A percentile compares a stretch with the other conserved stretches of the same genome.
Conservation (phyloP, 2,113 vertebrate genomes). For the Gavia stellata region DNA sequence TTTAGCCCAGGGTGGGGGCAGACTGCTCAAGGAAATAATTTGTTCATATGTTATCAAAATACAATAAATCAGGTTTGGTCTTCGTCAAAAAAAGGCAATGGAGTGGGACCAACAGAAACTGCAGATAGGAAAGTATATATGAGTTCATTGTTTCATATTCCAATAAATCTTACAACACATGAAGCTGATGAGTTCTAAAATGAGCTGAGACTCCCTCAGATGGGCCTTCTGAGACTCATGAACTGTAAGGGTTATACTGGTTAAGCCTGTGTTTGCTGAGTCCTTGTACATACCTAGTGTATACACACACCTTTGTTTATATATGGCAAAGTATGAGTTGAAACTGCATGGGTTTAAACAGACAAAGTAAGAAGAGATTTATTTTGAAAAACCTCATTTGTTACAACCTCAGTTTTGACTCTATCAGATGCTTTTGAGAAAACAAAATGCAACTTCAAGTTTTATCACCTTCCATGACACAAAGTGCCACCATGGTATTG, state of each 20-base stretch:
- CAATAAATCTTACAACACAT: conserved; percentile 65
- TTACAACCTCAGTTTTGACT: neutral
- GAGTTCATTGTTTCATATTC: conserved; percentile 70
- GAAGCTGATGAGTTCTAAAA: conserved; percentile 67
- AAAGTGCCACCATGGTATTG: neutral
- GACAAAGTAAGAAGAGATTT: neutral
- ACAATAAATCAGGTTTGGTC: conserved; percentile 66
- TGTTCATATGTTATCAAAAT: conserved; percentile 76
- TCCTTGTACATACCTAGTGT: neutral
- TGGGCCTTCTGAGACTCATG: conserved; percentile 39
- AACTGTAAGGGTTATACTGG: conserved; percentile 26
- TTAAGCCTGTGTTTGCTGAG: conserved; percentile 40
- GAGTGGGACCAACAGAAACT: conserved; percentile 46
- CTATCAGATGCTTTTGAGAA: neutral
- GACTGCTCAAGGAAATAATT: conserved; percentile 67
- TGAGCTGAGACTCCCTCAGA: conserved; percentile 60
- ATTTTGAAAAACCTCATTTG: neutral
- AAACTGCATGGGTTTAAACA: neutral
- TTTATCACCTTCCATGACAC: neutral
- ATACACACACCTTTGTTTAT: neutral
- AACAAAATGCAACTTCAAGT: neutral
- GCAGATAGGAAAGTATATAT: conserved; percentile 53
- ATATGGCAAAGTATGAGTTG: neutral
- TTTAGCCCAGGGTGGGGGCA: conserved; percentile 63
- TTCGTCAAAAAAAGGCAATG: neutral